Base-by-base conservation (phyloP, 2,888 invertebrate genomes). In the Synanthedon tipuliformis region DNA sequence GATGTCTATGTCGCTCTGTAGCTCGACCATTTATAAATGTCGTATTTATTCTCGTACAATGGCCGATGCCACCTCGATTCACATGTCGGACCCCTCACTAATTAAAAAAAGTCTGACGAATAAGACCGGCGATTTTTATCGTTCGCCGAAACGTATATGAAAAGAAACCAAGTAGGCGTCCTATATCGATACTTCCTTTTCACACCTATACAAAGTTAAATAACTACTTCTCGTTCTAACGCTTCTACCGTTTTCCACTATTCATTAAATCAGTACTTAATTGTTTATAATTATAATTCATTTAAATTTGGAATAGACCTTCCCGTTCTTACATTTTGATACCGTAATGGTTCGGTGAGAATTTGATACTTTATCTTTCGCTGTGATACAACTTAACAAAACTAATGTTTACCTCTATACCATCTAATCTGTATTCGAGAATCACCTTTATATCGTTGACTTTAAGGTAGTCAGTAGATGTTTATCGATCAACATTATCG, bases 51-150 rank as follows among this genome's bases (percentile, higher is more conserved):
- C 64, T 63, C 66, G 75, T 71, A 85, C 84, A 85, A 86, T 84
- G 79, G 83, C 78, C 66, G 70, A 61, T 64, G 62, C 79, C 79
- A 72, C 69, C 71, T 74, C 71, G 70, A 76, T 85, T 87, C 87
- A 79, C 86, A 86, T 81, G 80, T 71, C 71, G 61, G 76, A 76
- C 78, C 84, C 82, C 82, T 82, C 74, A 76, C 78, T 84, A 87
- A 86, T 86, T 86, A 87, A 85, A 86, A 84, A 78, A 84, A 80
- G 67, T 64, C 83, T 75, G 83, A 87, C 87, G 87, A 87, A 87
- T 87, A 81, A 86, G 78, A 82, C 84, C 79, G 74, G 77, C 80
- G 86, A 86, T 86, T 85, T 84, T 84, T 83, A 87, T 87, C 87
- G 73, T 78, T 73, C 73, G 77, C 82, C 84, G 83, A 86, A 86